Percentiles rank a stretch among this genome's conserved stretches.
Evolutionary conservation across 2,797 vertebrate genomes (phyloP).

Genomic region (Pygocentrus nattereri): DNA sequence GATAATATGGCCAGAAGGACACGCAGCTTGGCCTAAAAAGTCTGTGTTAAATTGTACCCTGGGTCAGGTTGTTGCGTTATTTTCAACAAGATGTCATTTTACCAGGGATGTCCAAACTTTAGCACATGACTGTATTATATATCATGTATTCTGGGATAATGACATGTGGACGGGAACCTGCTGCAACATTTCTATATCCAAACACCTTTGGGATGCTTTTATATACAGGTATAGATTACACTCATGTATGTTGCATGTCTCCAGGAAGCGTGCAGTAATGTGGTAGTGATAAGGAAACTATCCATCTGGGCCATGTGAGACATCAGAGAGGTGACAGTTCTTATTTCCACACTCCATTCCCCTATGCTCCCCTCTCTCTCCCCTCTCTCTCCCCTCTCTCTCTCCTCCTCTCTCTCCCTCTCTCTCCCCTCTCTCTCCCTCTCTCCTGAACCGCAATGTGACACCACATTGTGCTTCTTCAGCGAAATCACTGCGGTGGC

Average conservation of each 20-base stretch:
- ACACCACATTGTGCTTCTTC: constrained; percentile 29
- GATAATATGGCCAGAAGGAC: too few species aligned
- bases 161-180: constrained; percentile 1
- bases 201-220: background rate
- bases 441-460: constrained; percentile 18
- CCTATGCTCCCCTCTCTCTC: background rate
- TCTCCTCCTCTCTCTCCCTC: background rate
- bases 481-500: background rate
- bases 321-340: constrained; percentile 11
- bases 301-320: background rate
- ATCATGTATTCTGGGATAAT: background rate
- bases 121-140: too few species aligned
- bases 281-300: constrained; percentile 15
- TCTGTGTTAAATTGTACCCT: too few species aligned
- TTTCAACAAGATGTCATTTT: background rate
- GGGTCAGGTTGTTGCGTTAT: too few species aligned
- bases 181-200: constrained; percentile 24
- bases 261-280: background rate
- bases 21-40: too few species aligned
- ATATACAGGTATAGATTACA: constrained; percentile 10
- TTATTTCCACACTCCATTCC: constrained; percentile 3
- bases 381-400: background rate
- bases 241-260: constrained; percentile 7
- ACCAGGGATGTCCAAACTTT: background rate
- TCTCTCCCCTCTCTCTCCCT: background rate